Evolutionary conservation across 2,888 invertebrate genomes (phyloP).

Genomic region (Cerastoderma edule): DNA sequence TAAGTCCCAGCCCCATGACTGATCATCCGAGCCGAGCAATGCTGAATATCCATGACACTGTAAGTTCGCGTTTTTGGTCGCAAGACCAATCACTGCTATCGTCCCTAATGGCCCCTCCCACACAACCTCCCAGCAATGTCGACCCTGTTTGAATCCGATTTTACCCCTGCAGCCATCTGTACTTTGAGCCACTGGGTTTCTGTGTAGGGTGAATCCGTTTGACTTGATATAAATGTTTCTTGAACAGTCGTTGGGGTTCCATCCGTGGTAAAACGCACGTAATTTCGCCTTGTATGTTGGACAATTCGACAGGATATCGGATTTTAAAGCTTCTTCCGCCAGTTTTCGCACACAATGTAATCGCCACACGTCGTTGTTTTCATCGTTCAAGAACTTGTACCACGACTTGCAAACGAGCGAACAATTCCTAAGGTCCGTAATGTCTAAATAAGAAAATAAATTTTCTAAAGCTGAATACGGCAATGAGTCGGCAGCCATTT

Average conservation of each 20-base stretch:
- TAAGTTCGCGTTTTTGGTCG: conserved; percentile 91
- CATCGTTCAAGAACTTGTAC: conserved; percentile 94
- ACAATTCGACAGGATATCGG: conserved; percentile 94
- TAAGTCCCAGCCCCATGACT: conserved; percentile 99
- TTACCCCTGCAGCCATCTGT: conserved; percentile 96
- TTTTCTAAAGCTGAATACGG: conserved; percentile 79
- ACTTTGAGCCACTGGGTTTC: conserved; percentile 99
- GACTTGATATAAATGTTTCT: conserved; percentile 98
- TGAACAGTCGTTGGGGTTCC: conserved; percentile 99
- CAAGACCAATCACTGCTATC: conserved; percentile 94
- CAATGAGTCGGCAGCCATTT: conserved; percentile 79
- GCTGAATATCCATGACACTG: conserved; percentile 98
- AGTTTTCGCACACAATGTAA: conserved; percentile 93
- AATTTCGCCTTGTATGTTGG: conserved; percentile 96
- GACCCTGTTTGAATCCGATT: conserved; percentile 93
- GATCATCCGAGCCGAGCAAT: conserved; percentile 96
- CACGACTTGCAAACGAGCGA: conserved; percentile 96
- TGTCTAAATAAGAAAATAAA: conserved; percentile 93
- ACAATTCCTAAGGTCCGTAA: conserved; percentile 94
- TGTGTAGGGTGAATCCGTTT: conserved; percentile 98
- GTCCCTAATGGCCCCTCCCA: conserved; percentile 99
- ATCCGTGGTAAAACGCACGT: conserved; percentile 94
- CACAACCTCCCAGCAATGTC: conserved; percentile 99
- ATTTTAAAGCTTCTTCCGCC: conserved; percentile 94
- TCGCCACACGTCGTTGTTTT: conserved; percentile 98